phyloP scores from a whole-genome alignment of 1,140 invertebrate species.

The Yoshiicerus persimilis region DNA sequence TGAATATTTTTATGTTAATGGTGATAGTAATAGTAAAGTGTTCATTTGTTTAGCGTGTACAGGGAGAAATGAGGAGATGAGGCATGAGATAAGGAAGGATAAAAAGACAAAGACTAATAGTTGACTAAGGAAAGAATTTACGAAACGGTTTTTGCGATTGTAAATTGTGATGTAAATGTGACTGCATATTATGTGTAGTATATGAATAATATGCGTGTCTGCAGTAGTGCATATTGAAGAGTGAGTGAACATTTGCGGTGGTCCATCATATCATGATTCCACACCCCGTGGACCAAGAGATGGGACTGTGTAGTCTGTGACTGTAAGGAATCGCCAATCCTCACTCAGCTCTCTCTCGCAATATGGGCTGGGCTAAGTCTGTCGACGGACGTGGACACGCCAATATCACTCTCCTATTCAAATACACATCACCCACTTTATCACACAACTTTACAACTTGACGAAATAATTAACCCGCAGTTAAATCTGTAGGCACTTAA shows the following conservation, averaged over 20 bases:
- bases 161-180: background rate
- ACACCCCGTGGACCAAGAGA: constrained; percentile 23
- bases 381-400: constrained; percentile 19
- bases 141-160: background rate
- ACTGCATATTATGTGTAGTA: too few species aligned
- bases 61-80: background rate
- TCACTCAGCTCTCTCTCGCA: background rate
- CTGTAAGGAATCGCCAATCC: constrained; percentile 20
- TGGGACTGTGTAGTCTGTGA: background rate
- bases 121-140: background rate
- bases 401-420: background rate
- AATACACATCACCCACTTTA: background rate
- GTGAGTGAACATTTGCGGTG: constrained; percentile 22
- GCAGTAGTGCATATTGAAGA: background rate
- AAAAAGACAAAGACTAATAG: background rate
- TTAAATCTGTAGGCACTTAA: background rate
- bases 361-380: background rate
- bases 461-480: background rate
- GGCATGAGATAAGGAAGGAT: background rate
- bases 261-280: constrained; percentile 13
- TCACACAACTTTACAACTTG: background rate
- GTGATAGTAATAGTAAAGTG: background rate
- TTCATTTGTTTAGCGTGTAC: background rate
- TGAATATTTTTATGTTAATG: background rate
- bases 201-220: background rate